phyloP scores from a whole-genome alignment of 2,113 vertebrate genomes.

The Bombycilla garrulus region DNA sequence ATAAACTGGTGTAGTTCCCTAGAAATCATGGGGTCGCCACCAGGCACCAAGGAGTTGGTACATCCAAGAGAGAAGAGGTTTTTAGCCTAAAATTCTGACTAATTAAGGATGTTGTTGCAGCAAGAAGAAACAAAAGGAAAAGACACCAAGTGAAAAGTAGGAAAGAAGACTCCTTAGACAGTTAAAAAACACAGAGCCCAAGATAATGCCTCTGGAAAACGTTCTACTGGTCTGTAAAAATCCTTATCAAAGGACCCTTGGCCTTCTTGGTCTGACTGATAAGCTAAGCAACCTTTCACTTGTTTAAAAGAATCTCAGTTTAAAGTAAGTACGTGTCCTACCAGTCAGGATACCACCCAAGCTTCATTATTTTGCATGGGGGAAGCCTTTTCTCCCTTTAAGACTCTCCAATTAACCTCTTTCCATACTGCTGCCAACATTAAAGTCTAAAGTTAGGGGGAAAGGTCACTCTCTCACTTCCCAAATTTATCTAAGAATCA shows the following conservation, averaged over 20 bases:
- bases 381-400: not conserved
- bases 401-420: not conserved
- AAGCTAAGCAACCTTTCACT: not conserved
- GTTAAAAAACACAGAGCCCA: not conserved
- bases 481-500: not conserved
- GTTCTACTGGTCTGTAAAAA: not conserved
- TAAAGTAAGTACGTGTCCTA: not conserved
- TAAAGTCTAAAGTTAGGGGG: not conserved
- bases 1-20: not conserved
- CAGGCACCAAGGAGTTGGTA: fast-evolving
- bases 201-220: not conserved
- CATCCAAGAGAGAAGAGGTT: not conserved
- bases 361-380: not conserved
- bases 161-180: not conserved
- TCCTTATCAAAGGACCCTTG: not conserved
- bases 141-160: not conserved
- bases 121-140: not conserved
- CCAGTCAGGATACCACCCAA: not conserved
- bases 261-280: not conserved
- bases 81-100: not conserved
- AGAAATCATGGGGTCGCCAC: fast-evolving
- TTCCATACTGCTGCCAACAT: not conserved
- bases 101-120: not conserved
- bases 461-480: not conserved
- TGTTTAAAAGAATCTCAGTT: not conserved